Percentiles rank a stretch among this genome's conserved stretches.
Evolutionary conservation across 2,113 vertebrate genomes (phyloP).

Genomic region (Cygnus atratus): DNA sequence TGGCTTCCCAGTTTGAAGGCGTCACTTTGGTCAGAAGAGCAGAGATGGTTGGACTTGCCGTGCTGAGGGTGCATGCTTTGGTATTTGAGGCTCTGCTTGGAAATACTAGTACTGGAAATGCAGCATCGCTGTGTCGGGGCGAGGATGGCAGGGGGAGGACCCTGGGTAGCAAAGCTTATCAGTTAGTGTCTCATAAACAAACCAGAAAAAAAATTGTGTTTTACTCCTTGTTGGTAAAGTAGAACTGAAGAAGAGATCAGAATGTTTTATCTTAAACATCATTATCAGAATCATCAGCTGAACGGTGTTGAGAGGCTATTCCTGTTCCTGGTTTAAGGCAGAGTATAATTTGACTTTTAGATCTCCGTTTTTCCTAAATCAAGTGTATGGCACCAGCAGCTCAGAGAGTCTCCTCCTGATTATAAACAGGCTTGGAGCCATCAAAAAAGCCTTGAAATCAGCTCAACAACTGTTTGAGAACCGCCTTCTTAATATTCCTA

Average conservation of each 20-base stretch:
- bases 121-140: not conserved
- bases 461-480: constrained; percentile 8
- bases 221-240: not conserved
- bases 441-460: not conserved
- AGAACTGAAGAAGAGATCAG: not conserved
- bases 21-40: not conserved
- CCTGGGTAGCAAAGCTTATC: not conserved
- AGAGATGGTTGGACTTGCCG: not conserved
- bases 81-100: not conserved
- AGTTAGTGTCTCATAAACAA: not conserved
- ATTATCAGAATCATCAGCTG: not conserved
- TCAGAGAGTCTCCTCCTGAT: not conserved
- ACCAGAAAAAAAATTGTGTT: not conserved
- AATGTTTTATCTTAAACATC: not conserved
- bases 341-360: not conserved
- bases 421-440: not conserved
- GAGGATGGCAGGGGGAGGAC: not conserved
- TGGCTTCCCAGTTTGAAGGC: not conserved
- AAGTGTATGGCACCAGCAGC: not conserved
- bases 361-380: not conserved
- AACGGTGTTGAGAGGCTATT: not conserved
- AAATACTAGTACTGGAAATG: not conserved
- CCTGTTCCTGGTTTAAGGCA: not conserved
- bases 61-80: not conserved
- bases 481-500: not conserved